Evolutionary conservation across 2,797 vertebrate genomes (phyloP).

Genomic region (Netta rufina): DNA sequence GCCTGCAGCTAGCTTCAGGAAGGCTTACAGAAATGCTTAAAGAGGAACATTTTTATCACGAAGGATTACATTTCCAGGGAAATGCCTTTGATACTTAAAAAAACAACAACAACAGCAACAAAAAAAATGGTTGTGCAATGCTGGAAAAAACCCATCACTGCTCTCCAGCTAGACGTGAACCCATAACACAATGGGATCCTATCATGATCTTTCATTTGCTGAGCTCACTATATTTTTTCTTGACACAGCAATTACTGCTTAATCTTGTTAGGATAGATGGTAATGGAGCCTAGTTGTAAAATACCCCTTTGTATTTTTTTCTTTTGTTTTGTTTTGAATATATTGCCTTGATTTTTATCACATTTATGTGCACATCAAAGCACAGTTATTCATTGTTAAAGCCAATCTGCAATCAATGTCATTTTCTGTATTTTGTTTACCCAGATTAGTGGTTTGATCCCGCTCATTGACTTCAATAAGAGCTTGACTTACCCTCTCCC

Average conservation of each 20-base stretch:
- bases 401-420: slow-evolving; percentile 78
- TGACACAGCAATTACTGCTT: slow-evolving; percentile 79
- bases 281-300: slow-evolving; percentile 81
- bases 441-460: slow-evolving; percentile 60
- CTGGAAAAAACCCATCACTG: slow-evolving; percentile 10
- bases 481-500: background rate
- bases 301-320: slow-evolving; percentile 77
- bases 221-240: slow-evolving; percentile 75
- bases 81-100: slow-evolving; percentile 4
- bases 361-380: slow-evolving; percentile 76
- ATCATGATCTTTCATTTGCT: slow-evolving; percentile 49
- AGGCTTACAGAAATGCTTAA: background rate
- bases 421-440: slow-evolving; percentile 74
- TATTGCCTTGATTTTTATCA: slow-evolving; percentile 78
- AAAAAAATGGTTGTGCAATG: background rate
- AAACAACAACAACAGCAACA: background rate
- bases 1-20: background rate
- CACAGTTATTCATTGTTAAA: slow-evolving; percentile 79
- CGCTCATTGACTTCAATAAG: slow-evolving; percentile 54
- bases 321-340: slow-evolving; percentile 78
- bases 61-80: background rate
- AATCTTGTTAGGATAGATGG: slow-evolving; percentile 76
- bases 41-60: background rate
- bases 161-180: background rate
- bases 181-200: background rate